phyloP scores from a whole-genome alignment of 2,888 invertebrate species.

The Folsomia manolachei region DNA sequence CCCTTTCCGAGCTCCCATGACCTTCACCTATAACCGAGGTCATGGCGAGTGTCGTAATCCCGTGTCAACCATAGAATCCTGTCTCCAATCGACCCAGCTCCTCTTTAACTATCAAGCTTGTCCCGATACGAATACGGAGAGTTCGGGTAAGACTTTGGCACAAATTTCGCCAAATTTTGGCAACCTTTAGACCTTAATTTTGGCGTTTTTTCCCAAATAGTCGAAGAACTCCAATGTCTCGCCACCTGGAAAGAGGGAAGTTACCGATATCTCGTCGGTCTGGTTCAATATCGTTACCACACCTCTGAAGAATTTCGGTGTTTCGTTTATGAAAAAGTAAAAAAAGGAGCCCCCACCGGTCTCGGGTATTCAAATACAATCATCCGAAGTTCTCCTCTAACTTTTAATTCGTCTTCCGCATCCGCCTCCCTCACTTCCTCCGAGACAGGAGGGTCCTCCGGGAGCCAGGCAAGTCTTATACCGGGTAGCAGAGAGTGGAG shows the following conservation, averaged over 20 bases:
- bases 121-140: slow-evolving; percentile 85
- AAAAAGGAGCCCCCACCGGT: slow-evolving; percentile 28
- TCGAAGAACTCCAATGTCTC: slow-evolving; percentile 84
- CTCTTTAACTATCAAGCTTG: slow-evolving; percentile 91
- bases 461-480: slow-evolving; percentile 69
- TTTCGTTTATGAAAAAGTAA: slow-evolving; percentile 82
- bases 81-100: slow-evolving; percentile 85
- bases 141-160: slow-evolving; percentile 65
- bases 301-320: slow-evolving; percentile 83
- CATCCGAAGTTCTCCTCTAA: slow-evolving; percentile 16
- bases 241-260: slow-evolving; percentile 94
- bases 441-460: slow-evolving; percentile 49
- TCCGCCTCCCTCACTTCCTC: slow-evolving; percentile 26
- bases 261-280: slow-evolving; percentile 82
- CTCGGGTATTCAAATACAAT: slow-evolving; percentile 9
- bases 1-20: slow-evolving; percentile 82
- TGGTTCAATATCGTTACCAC: slow-evolving; percentile 83
- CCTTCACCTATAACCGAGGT: slow-evolving; percentile 88
- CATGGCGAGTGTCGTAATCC: slow-evolving; percentile 86
- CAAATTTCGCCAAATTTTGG: not conserved
- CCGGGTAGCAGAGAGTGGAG: slow-evolving; percentile 84
- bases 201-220: slow-evolving; percentile 55
- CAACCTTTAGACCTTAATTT: not conserved
- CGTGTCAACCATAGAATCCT: slow-evolving; percentile 86
- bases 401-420: slow-evolving; percentile 14